These are phyloP conservation scores for Nemurella pictetii DNA, from an alignment of 2,888 invertebrate genomes.

Conservation along the genomic window DNA sequence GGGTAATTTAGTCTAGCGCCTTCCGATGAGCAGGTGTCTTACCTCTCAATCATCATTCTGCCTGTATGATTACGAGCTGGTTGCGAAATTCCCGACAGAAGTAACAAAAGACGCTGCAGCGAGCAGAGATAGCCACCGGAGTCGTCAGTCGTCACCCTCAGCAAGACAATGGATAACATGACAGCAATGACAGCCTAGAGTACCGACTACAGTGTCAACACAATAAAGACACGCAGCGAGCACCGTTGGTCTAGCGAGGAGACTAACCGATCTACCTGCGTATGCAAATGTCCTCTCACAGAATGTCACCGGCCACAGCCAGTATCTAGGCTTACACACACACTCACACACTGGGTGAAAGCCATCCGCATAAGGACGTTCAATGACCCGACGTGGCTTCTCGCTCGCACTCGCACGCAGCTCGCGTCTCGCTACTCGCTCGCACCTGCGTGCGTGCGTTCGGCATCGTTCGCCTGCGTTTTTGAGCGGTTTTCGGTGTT, in stretches of 20 bases:
- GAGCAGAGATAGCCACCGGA: too few relatives aligned
- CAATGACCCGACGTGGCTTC: not conserved
- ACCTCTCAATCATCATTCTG: too few relatives aligned
- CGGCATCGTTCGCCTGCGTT: not conserved
- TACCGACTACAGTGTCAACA: not conserved
- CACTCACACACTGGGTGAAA: not conserved
- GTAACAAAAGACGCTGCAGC: too few relatives aligned
- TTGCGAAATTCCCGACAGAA: too few relatives aligned
- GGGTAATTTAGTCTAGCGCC: too few relatives aligned
- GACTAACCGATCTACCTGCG: not conserved
- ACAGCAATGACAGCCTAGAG: not conserved
- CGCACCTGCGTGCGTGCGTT: not conserved
- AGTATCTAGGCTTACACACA: not conserved
- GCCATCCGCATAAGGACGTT: conserved; percentile 10
- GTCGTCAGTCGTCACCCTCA: too few relatives aligned
- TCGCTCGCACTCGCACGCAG: not conserved
- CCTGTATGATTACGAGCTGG: too few relatives aligned
- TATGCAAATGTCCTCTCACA: not conserved
- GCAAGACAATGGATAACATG: not conserved
- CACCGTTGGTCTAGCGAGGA: too few relatives aligned
- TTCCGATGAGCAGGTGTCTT: too few relatives aligned
- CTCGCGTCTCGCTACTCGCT: not conserved
- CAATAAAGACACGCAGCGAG: not conserved
- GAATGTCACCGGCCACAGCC: not conserved
- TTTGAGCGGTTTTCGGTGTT: not conserved